A percentile compares a stretch with the other conserved stretches of the same genome.
Evolutionary conservation across 2,888 invertebrate species (phyloP).

Genomic region (Temnothorax unifasciatus): DNA sequence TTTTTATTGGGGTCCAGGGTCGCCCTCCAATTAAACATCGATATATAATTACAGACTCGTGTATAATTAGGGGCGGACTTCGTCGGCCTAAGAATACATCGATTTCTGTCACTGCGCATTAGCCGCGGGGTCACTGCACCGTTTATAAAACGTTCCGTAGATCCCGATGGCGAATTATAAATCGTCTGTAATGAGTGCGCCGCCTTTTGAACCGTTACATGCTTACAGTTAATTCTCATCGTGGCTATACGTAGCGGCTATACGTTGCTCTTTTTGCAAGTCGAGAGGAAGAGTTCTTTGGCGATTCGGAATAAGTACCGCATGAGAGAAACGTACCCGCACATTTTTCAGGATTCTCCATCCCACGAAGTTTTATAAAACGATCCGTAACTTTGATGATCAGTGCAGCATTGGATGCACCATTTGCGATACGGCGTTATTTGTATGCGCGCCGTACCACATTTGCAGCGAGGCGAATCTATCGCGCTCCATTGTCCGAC

Average conservation of each 20-base stretch:
- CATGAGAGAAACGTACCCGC: not conserved
- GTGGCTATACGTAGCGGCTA: not conserved
- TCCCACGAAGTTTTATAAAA: not conserved
- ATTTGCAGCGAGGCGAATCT: constrained; percentile 59
- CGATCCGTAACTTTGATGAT: constrained; percentile 9
- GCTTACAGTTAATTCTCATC: constrained; percentile 47
- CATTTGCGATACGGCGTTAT: constrained; percentile 5
- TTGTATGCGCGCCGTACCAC: constrained; percentile 44
- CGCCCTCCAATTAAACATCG: constrained; percentile 39
- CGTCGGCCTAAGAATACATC: constrained; percentile 44
- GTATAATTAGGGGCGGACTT: constrained; percentile 47
- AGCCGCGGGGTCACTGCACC: constrained; percentile 46
- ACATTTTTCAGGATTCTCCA: not conserved
- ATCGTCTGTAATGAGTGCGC: constrained; percentile 52
- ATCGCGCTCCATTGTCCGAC: constrained; percentile 63
- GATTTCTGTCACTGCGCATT: constrained; percentile 52
- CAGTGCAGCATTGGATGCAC: not conserved
- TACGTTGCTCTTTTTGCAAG: constrained; percentile 15
- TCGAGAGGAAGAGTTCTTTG: not conserved
- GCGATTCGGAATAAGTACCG: constrained; percentile 5
- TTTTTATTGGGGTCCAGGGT: not conserved
- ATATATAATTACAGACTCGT: constrained; percentile 44
- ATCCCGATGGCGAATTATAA: constrained; percentile 51
- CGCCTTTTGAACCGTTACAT: constrained; percentile 45
- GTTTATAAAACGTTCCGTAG: constrained; percentile 47